Conservation (phyloP, 2,113 vertebrate genomes). For the Hiodon tergisus region DNA sequence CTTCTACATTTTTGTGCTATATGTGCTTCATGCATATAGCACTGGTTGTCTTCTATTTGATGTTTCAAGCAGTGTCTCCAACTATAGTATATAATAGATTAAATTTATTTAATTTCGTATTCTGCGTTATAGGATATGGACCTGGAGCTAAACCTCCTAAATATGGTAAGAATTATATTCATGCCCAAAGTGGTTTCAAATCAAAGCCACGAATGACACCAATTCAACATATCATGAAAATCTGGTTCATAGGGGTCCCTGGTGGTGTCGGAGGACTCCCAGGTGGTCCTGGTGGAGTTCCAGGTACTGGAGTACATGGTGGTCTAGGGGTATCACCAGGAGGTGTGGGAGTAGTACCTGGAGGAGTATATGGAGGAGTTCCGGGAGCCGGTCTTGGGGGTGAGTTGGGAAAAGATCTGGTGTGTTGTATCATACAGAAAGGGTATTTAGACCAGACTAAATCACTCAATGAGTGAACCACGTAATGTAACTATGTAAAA, state of each 20-base stretch:
- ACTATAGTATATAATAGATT: too few relatives aligned
- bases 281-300: conserved; percentile 21
- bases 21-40: too few relatives aligned
- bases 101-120: not conserved
- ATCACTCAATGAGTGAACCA: too few relatives aligned
- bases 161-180: conserved; percentile 29
- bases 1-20: too few relatives aligned
- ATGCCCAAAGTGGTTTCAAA: not conserved
- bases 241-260: not conserved
- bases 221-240: not conserved
- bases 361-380: too few relatives aligned
- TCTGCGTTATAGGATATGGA: conserved; percentile 27
- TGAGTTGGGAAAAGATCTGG: too few relatives aligned
- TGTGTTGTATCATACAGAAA: too few relatives aligned
- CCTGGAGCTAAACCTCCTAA: conserved; percentile 32
- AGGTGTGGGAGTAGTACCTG: not conserved
- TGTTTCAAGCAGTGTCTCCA: too few relatives aligned
- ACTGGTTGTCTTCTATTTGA: too few relatives aligned
- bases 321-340: not conserved
- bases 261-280: conserved; percentile 7
- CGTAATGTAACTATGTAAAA: too few relatives aligned
- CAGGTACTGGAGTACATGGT: conserved; percentile 14
- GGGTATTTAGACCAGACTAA: too few relatives aligned
- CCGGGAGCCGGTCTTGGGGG: too few relatives aligned
- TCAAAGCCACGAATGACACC: not conserved